Base-by-base conservation (phyloP, 2,113 vertebrate species). In the Equus quagga region DNA sequence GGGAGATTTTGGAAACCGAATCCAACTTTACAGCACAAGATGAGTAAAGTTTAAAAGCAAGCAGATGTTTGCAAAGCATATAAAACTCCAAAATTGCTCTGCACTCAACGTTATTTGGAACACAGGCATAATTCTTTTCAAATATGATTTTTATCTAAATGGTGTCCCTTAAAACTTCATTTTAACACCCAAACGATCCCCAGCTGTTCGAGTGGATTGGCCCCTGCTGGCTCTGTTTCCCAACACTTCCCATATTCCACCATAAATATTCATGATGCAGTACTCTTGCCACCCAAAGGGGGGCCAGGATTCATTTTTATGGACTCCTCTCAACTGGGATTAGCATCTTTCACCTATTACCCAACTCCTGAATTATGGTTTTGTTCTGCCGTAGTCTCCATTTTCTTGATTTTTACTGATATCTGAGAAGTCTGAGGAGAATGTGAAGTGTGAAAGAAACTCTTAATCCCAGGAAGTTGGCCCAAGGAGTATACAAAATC, bases 61-160 rank as follows among this genome's bases (percentile, higher is more conserved):
- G 93, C 97, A 98, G 98, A 98, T 98, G 97, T 98, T 96, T 95
- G 76, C 92, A 97, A 85, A 95, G 84, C 96, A 91, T 82, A 88
- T 91, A 88, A 96, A 97, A 96, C 82, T 96, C 96, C 96, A 89
- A 94, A 95, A 96, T 97, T 89, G 84, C 72, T 92, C 95, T 96
- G 36, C 9, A 84, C 78, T 96, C 13, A 2, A 84, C 51, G 80
- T 83, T 97, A 94, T 95, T 97, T 96, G 96, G 95, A 98, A 86
- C 90, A 86, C 69, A 96, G 65, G 73, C 92, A 91, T 98, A 97
- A 96, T 94, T 98, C 95, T 96, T 98, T 98, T 98, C 97, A 97
- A 97, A 98, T 98, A 98, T 97, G 98, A 98, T 97, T 98, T 98
- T 98, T 98, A 96, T 98, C 97, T 98, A 96, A 98, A 97, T 94